These are phyloP conservation scores for Haliclystus octoradiatus DNA, from an alignment of 30 jellyfish, hydroid and myxozoan genomes.

Conservation along the genomic window DNA sequence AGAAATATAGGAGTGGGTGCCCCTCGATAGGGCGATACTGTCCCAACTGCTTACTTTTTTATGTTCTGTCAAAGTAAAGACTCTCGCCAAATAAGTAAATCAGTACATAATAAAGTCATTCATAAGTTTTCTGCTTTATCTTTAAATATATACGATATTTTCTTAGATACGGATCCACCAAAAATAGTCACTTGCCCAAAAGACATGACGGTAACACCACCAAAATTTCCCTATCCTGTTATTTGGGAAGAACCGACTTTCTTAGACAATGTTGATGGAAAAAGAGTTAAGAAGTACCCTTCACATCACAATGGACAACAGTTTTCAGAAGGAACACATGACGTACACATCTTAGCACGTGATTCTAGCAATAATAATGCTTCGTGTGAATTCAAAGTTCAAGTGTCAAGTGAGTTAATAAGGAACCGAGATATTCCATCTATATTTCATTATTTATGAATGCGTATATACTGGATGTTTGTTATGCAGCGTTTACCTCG, in stretches of 20 bases:
- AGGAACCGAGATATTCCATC: no score
- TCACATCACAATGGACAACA: slow-evolving; percentile 53
- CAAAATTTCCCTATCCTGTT: slow-evolving; percentile 31
- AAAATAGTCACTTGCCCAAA: slow-evolving; percentile 59
- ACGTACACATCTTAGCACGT: slow-evolving; percentile 24
- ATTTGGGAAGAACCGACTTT: slow-evolving; percentile 66
- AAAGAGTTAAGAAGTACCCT: slow-evolving; percentile 19
- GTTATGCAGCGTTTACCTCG: no score
- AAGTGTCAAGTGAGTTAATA: slow-evolving; percentile 52
- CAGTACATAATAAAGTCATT: no score
- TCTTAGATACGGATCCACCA: slow-evolving; percentile 78
- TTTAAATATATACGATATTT: no score
- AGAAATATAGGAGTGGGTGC: no score
- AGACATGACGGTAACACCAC: slow-evolving; percentile 39
- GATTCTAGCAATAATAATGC: slow-evolving; percentile 55
- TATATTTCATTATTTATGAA: no score
- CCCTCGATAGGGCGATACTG: no score
- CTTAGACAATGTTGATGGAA: slow-evolving; percentile 66
- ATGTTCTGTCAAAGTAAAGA: no score
- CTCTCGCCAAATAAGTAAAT: no score
- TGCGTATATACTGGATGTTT: no score
- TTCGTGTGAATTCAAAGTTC: slow-evolving; percentile 62
- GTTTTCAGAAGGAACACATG: slow-evolving; percentile 48
- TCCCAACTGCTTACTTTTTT: no score
- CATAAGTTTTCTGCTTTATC: no score